These are phyloP conservation scores for Tenthredo distinguenda DNA, from an alignment of 2,888 invertebrate species.

Conservation along the genomic window DNA sequence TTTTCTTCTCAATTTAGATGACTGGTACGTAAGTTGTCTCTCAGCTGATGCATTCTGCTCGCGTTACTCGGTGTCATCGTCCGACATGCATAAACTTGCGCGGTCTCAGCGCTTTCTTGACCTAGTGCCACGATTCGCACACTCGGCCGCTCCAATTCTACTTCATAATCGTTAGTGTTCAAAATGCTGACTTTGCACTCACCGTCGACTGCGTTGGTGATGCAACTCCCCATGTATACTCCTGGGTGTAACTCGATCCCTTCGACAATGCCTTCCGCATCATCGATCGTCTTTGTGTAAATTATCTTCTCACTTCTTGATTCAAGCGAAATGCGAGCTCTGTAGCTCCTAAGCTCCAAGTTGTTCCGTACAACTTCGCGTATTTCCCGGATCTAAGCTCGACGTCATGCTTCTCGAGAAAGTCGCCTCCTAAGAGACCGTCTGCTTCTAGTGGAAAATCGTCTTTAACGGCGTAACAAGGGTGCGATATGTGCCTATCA, in stretches of 20 bases:
- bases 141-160: neutral
- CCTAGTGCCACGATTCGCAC: neutral
- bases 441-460: no score
- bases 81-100: neutral
- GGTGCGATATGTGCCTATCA: no score
- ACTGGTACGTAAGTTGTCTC: no score
- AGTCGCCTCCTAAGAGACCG: no score
- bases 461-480: no score
- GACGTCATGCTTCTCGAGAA: slow-evolving; percentile 24
- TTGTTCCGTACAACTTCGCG: neutral
- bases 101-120: neutral
- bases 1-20: no score
- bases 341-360: neutral
- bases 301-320: neutral
- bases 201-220: neutral
- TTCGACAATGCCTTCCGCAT: slow-evolving; percentile 1
- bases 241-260: neutral
- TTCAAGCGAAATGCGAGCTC: neutral
- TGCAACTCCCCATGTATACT: slow-evolving; percentile 30
- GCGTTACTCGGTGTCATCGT: no score
- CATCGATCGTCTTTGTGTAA: neutral
- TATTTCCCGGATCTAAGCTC: slow-evolving; percentile 2
- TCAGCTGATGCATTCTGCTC: no score
- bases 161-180: neutral
- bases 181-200: neutral